Base-by-base conservation (phyloP, 37 sponge, comb jelly and placozoan genomes). In the Aphrocallistes beatrix region DNA sequence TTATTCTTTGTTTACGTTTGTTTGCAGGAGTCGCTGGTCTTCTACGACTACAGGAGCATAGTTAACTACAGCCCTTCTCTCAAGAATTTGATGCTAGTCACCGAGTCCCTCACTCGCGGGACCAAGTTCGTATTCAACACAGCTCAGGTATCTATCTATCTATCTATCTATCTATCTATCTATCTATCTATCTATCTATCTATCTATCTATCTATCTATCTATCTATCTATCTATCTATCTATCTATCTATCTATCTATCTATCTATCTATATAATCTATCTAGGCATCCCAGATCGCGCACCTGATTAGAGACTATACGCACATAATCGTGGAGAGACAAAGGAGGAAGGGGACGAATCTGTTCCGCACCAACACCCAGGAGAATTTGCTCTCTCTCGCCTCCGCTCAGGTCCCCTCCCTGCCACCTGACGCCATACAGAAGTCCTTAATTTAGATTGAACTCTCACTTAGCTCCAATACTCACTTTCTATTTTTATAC, bases 91-190 rank as follows among this genome's bases (percentile, higher is more conserved):
- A 94, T 96, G 94, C 92, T 96, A 47, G 93, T 96, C 21, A 94
- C 94, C 34, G 97, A 94, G 83, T 94, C 94, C 51, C 51, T 96
- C 82, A 96, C 97, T 19, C 86, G 88, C 42, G 97, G 97, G 0
- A 94, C 94, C 6, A 96, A 94, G 88, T 96, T 96, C 89, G 93
- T 96, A 37, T 96, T 96, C 91, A 96, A 96, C 86, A 96, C 97
- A 3, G 92, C 90, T 85, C 94, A 95, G 93, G 96, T 95, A 81
- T 30, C 3, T 13, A 60, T 25, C 10, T 30, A 60, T 30, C 10
- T 19, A 60, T 60, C n/a, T 25, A 32, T 60, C 3, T 3, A 32
- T 25, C 8, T 32, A 60, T 19, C 28, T 19, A 28, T 60, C 28
- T 21, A 47, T 47, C 17, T 21, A 47, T n/a, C n/a, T n/a, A n/a